phyloP scores from a whole-genome alignment of 2,797 vertebrate species.

The Chrysocyon brachyurus region DNA sequence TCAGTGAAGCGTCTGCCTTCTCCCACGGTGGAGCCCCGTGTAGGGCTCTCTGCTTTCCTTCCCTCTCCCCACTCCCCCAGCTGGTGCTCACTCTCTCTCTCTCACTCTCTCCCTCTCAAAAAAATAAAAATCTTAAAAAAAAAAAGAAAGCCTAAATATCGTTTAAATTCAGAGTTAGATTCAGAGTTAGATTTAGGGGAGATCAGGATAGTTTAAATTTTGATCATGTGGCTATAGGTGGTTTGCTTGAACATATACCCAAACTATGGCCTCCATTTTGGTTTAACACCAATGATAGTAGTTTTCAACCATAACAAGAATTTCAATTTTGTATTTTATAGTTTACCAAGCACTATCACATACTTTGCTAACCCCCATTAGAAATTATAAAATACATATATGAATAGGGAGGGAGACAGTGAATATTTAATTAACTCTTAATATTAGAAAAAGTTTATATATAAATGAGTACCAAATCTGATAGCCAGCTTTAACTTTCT shows the following conservation, averaged over 20 bases:
- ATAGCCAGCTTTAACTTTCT: not conserved
- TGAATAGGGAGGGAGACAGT: not conserved
- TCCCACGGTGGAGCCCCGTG: fast-evolving
- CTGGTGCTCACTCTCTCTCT: not conserved
- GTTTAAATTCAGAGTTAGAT: not conserved
- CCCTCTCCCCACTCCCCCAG: not conserved
- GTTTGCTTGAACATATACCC: not conserved
- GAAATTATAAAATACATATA: not conserved
- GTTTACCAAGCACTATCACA: not conserved
- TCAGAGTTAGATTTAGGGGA: not conserved
- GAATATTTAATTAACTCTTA: not conserved
- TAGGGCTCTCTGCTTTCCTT: not conserved
- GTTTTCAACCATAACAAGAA: not conserved
- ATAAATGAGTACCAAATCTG: not conserved
- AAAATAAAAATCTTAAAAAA: not conserved
- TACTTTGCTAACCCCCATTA: not conserved
- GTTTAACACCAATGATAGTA: not conserved
- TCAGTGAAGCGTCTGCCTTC: not conserved
- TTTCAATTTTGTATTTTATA: not conserved
- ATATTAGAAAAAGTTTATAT: not conserved
- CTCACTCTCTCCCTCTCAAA: not conserved
- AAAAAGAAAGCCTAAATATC: not conserved
- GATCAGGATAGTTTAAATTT: not conserved
- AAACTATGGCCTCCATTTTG: not conserved
- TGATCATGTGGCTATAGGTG: not conserved